Conservation (phyloP, 1,140 invertebrate genomes). For the Pseudomyrmex pallidus region DNA sequence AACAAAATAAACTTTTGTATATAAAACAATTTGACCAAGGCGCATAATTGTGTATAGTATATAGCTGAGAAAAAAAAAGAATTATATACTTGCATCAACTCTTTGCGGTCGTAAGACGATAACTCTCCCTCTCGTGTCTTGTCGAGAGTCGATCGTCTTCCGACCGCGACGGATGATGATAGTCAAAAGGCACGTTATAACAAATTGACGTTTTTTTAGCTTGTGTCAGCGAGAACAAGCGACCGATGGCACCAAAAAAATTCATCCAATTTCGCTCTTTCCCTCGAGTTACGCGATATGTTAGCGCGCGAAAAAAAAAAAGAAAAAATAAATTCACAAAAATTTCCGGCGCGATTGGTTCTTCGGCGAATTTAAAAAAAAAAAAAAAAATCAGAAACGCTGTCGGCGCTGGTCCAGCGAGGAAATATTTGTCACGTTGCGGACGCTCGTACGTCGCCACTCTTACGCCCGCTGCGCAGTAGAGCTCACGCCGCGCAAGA, state of each 20-base stretch:
- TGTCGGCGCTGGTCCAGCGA: conserved; percentile 17
- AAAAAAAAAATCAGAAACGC: too few species aligned
- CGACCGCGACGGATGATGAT: too few species aligned
- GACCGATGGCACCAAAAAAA: too few species aligned
- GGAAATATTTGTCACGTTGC: conserved; percentile 40
- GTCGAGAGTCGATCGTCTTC: too few species aligned
- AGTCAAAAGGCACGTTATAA: neutral
- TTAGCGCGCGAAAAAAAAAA: too few species aligned
- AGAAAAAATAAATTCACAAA: neutral
- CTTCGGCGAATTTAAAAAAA: neutral
- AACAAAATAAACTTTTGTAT: too few species aligned
- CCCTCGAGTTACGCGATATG: too few species aligned
- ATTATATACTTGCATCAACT: too few species aligned
- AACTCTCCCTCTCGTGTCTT: too few species aligned
- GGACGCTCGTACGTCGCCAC: conserved; percentile 34
- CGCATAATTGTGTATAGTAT: neutral
- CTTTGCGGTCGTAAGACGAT: too few species aligned
- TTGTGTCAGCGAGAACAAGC: neutral
- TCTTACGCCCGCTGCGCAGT: conserved; percentile 64
- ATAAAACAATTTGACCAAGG: neutral
- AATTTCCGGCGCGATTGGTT: neutral
- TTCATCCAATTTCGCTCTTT: neutral
- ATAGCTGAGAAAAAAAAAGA: too few species aligned
- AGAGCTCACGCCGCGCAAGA: conserved; percentile 71
- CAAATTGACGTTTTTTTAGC: neutral